Percentiles rank a stretch among this genome's conserved stretches.
Evolutionary conservation across 2,888 invertebrate species (phyloP).

Genomic region (Cremastinae sp.): DNA sequence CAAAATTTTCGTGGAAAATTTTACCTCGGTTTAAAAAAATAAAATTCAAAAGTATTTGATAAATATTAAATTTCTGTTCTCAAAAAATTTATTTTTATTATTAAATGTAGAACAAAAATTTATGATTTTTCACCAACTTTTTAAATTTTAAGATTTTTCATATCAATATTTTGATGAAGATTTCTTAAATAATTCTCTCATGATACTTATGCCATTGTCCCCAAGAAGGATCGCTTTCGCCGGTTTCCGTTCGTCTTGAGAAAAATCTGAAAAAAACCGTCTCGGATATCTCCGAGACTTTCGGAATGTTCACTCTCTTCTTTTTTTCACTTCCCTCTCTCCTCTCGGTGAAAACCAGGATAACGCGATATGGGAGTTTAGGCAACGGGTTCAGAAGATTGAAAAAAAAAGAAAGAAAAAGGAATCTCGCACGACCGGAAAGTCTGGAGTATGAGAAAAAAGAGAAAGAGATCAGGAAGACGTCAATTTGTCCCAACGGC

Average conservation of each 20-base stretch:
- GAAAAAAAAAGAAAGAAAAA: constrained; percentile 13
- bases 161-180: background rate
- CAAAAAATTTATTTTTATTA: too few species aligned
- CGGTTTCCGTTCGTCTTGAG: constrained; percentile 45
- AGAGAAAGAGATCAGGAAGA: constrained; percentile 35
- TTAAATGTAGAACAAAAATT: too few species aligned
- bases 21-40: too few species aligned
- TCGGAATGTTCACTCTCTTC: constrained; percentile 26
- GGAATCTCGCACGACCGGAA: constrained; percentile 27
- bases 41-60: too few species aligned
- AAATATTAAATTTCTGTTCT: too few species aligned
- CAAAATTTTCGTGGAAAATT: too few species aligned
- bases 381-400: background rate
- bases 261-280: constrained; percentile 19
- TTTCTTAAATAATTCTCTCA: constrained; percentile 29
- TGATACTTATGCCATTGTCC: constrained; percentile 47
- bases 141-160: too few species aligned
- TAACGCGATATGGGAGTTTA: constrained; percentile 16
- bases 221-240: constrained; percentile 54
- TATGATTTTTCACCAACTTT: too few species aligned
- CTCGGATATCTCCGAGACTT: constrained; percentile 16
- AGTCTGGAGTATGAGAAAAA: background rate
- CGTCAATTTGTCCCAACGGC: constrained; percentile 40
- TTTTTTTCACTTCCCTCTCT: background rate
- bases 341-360: constrained; percentile 19